Base-by-base conservation (phyloP, 2,113 vertebrate species). In the Ailuropoda melanoleuca region DNA sequence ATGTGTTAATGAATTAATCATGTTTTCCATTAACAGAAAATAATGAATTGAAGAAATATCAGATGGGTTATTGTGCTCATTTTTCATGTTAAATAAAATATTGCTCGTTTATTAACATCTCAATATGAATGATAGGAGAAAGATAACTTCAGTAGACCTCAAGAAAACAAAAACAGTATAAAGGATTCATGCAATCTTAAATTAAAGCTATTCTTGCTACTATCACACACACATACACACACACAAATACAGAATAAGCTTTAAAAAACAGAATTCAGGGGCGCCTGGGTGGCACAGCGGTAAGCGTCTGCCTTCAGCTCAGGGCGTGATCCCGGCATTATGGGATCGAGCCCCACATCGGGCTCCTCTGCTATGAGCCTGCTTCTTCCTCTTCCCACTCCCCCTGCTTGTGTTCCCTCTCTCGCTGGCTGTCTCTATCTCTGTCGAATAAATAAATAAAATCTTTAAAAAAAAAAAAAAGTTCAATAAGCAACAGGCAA, bases 241-340 rank as follows among this genome's bases (percentile, higher is more conserved):
- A 19, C 53, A 58, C 56, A 62, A 46, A 39, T 0, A 15, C 39
- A 75, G 2, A 13, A 84, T 58, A 68, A 74, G 17, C 1, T 81
- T 75, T 48, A 90, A 95, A 95, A 94, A 48, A n/a, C 15, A 90
- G 10, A 83, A 86, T 62, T 72, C n/a, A n/a, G n/a, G n/a, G n/a
- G n/a, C n/a, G n/a, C n/a, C n/a, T n/a, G n/a, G n/a, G n/a, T n/a
- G n/a, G n/a, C n/a, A n/a, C n/a, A n/a, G n/a, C n/a, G n/a, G n/a
- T n/a, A n/a, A n/a, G n/a, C n/a, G n/a, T n/a, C n/a, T n/a, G n/a
- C n/a, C n/a, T n/a, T n/a, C n/a, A n/a, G n/a, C n/a, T n/a, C n/a
- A n/a, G n/a, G n/a, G n/a, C n/a, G n/a, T n/a, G n/a, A n/a, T n/a
- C n/a, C n/a, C n/a, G n/a, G n/a, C n/a, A n/a, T n/a, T n/a, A n/a